These are phyloP conservation scores for Genyomyrus donnyi DNA, from an alignment of 2,113 vertebrate species.

Conservation along the genomic window DNA sequence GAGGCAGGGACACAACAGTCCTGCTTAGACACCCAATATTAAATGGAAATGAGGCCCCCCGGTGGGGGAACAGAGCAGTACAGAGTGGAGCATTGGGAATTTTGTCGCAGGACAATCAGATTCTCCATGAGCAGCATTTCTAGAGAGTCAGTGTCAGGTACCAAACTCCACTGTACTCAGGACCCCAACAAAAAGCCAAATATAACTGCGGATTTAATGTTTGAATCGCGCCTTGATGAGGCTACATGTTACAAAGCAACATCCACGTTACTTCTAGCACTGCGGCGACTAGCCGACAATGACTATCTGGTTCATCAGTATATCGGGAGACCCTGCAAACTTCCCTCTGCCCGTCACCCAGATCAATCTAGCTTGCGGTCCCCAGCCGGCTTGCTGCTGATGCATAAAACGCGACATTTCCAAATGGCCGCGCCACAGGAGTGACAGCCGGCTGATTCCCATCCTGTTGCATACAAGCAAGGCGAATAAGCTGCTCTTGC, in stretches of 20 bases:
- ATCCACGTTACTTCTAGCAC: conserved; percentile 7
- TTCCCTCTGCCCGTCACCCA: conserved; percentile 43
- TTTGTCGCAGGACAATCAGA: neutral
- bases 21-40: conserved; percentile 63
- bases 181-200: neutral
- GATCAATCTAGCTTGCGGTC: conserved; percentile 42
- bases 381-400: conserved; percentile 26
- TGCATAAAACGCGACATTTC: conserved; percentile 22
- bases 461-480: neutral
- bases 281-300: conserved; percentile 26
- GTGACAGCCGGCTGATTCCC: conserved; percentile 13
- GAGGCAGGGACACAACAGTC: conserved; percentile 44
- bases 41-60: conserved; percentile 51
- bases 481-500: neutral
- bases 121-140: neutral
- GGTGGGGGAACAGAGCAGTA: neutral
- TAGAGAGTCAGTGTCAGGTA: neutral
- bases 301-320: conserved; percentile 32
- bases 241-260: conserved; percentile 15
- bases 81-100: neutral
- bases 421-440: conserved; percentile 27
- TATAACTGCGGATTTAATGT: conserved; percentile 26
- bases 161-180: neutral
- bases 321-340: conserved; percentile 34
- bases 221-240: conserved; percentile 22